Evolutionary conservation across 2,888 invertebrate genomes (phyloP).

Genomic region (Drosophila formosana): DNA sequence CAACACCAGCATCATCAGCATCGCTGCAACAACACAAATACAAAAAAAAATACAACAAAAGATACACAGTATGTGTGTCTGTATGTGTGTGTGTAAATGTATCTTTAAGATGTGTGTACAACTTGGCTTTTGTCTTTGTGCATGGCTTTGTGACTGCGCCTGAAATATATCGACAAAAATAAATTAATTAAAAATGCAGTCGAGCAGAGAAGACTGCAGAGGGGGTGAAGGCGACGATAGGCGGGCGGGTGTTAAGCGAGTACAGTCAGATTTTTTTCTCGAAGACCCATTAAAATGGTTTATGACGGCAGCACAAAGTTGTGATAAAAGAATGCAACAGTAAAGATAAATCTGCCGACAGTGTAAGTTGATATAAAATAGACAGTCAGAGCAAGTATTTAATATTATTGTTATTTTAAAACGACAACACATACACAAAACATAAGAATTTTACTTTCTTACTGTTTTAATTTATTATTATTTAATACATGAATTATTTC

Average conservation of each 20-base stretch:
- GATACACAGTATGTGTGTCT: constrained; percentile 30
- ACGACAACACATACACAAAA: neutral
- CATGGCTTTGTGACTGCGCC: constrained; percentile 60
- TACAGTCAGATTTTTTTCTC: constrained; percentile 22
- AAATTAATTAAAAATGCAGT: constrained; percentile 79
- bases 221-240: neutral
- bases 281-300: constrained; percentile 7
- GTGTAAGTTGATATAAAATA: neutral
- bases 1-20: constrained; percentile 36
- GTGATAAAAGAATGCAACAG: neutral
- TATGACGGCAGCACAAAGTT: neutral
- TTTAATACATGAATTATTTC: no score
- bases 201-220: constrained; percentile 30
- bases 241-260: constrained; percentile 7
- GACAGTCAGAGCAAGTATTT: neutral
- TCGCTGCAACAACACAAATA: constrained; percentile 13
- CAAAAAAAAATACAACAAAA: constrained; percentile 29
- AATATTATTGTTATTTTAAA: neutral
- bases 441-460: no score
- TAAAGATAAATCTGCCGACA: neutral
- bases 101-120: constrained; percentile 75
- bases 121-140: constrained; percentile 80
- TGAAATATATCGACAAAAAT: constrained; percentile 76
- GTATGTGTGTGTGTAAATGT: constrained; percentile 41
- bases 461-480: no score